Conservation (phyloP, 2,797 vertebrate species). For the Phaenicophaeus curvirostris region DNA sequence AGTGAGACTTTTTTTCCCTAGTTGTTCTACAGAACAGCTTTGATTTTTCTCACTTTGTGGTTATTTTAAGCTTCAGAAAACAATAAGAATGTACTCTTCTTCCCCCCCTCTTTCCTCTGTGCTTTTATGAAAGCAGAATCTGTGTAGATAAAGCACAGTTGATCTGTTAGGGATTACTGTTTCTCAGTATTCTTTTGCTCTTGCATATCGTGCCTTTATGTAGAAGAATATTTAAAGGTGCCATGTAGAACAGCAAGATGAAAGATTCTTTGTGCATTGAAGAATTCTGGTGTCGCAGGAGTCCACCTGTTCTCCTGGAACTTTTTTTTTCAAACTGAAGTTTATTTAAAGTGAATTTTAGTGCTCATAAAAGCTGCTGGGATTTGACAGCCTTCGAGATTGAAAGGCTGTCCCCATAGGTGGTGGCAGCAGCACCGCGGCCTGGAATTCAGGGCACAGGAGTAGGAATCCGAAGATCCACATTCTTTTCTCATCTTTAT, state of each 20-base stretch:
- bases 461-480: conserved; percentile 24
- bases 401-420: conserved; percentile 58
- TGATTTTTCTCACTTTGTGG: conserved; percentile 71
- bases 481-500: neutral
- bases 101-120: neutral
- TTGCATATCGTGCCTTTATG: conserved; percentile 65
- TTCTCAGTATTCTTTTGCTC: conserved; percentile 68
- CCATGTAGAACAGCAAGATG: conserved; percentile 45
- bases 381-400: conserved; percentile 41
- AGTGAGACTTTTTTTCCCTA: conserved; percentile 8
- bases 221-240: conserved; percentile 70
- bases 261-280: conserved; percentile 63
- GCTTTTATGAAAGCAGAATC: conserved; percentile 64
- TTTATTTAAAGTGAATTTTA: conserved; percentile 64
- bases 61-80: conserved; percentile 73
- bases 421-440: conserved; percentile 18
- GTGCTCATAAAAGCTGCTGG: conserved; percentile 35
- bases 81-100: conserved; percentile 63
- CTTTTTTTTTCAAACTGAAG: conserved; percentile 12
- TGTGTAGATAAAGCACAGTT: conserved; percentile 69
- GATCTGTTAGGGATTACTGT: conserved; percentile 71
- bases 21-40: conserved; percentile 62
- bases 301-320: conserved; percentile 58
- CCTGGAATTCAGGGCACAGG: conserved; percentile 45
- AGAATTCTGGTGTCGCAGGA: conserved; percentile 56